Conservation (phyloP, 2,888 invertebrate genomes). For the Axea sp. region DNA sequence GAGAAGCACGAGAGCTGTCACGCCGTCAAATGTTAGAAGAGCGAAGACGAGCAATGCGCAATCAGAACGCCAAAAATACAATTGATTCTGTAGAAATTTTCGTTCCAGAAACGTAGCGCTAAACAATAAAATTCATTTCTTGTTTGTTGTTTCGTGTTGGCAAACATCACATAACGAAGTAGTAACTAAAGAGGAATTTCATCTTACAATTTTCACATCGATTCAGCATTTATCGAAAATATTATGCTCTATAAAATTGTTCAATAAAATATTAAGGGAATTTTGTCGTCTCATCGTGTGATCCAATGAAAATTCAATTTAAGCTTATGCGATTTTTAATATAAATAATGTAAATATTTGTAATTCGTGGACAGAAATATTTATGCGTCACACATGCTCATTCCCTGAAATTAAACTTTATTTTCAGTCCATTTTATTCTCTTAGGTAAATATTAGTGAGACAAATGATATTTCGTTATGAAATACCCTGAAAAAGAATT, state of each 20-base stretch:
- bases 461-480: neutral
- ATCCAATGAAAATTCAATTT: neutral
- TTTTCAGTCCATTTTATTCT: too few relatives aligned
- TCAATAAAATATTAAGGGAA: conserved; percentile 3
- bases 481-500: neutral
- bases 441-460: too few relatives aligned
- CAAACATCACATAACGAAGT: conserved; percentile 7
- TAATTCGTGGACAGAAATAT: neutral
- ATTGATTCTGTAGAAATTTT: conserved; percentile 75
- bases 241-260: conserved; percentile 2
- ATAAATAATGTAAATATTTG: conserved; percentile 15
- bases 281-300: conserved; percentile 8
- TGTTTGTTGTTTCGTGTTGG: conserved; percentile 20
- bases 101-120: conserved; percentile 77
- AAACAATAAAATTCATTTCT: neutral
- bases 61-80: conserved; percentile 66
- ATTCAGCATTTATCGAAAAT: conserved; percentile 22
- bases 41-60: conserved; percentile 83
- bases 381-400: neutral
- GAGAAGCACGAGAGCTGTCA: conserved; percentile 84
- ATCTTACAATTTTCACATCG: conserved; percentile 14
- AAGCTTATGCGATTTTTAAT: conserved; percentile 3
- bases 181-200: conserved; percentile 21
- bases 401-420: conserved; percentile 1
- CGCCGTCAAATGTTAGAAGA: conserved; percentile 90